phyloP scores from a whole-genome alignment of 2,113 vertebrate genomes.

The Platysternon megacephalum region DNA sequence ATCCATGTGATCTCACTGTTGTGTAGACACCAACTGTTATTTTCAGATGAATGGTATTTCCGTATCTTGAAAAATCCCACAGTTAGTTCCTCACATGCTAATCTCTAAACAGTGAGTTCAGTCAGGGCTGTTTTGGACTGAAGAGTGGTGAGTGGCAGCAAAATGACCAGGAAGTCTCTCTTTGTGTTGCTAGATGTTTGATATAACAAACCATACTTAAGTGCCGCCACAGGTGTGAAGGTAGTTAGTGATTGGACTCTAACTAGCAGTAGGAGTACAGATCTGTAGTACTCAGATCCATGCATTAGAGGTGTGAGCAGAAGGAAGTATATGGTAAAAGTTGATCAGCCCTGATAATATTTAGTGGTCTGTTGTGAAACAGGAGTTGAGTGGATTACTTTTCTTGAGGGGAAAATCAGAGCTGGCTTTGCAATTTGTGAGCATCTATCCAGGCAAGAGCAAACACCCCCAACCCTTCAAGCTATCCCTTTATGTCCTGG shows the following conservation, averaged over 20 bases:
- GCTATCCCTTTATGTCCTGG: not conserved
- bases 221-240: not conserved
- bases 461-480: not conserved
- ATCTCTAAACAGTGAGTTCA: not conserved
- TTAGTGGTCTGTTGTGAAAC: not conserved
- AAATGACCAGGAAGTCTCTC: not conserved
- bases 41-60: not conserved
- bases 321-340: not conserved
- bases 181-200: not conserved
- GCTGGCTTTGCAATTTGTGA: not conserved
- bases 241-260: not conserved
- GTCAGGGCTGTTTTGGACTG: not conserved
- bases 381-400: accelerated
- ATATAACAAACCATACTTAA: not conserved
- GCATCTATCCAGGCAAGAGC: not conserved
- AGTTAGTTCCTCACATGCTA: not conserved
- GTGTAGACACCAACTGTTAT: not conserved
- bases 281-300: not conserved
- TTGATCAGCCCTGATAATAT: not conserved
- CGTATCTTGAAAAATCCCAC: not conserved
- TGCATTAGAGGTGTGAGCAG: not conserved
- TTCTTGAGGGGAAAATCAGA: not conserved
- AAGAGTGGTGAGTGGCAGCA: not conserved
- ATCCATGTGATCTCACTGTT: not conserved
- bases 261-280: not conserved